Conservation (phyloP, 2,888 invertebrate species). For the Rhagium mordax region DNA sequence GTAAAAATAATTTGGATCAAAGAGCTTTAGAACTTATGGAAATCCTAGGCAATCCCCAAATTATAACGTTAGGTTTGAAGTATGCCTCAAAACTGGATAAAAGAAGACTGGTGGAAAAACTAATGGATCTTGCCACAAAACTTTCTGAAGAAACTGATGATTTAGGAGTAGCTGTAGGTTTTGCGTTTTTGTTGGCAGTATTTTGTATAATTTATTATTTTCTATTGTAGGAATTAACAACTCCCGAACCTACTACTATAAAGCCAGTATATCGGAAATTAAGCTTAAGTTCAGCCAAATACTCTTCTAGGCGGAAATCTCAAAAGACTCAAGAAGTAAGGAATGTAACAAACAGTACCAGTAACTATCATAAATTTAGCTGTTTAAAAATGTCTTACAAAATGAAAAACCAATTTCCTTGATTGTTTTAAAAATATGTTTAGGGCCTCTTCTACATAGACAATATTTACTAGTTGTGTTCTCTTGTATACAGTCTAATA, state of each 20-base stretch:
- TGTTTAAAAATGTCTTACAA: no score
- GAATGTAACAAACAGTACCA: no score
- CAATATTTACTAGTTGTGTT: no score
- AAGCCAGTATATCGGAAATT: conserved; percentile 47
- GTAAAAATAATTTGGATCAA: conserved; percentile 86
- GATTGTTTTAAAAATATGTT: no score
- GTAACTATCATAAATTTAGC: no score
- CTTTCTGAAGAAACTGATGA: conserved; percentile 55
- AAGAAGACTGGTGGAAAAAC: conserved; percentile 84
- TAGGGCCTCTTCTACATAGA: no score
- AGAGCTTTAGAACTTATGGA: conserved; percentile 91
- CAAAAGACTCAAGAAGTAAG: conserved; percentile 37
- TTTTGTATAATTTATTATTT: conserved; percentile 2
- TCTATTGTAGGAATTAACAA: conserved; percentile 41
- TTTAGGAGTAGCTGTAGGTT: conserved; percentile 45
- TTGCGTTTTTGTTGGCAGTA: not conserved
- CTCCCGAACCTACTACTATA: conserved; percentile 34
- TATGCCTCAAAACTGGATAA: conserved; percentile 87
- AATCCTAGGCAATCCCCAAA: conserved; percentile 82
- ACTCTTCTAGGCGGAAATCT: conserved; percentile 36
- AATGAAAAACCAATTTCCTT: no score
- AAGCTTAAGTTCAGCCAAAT: conserved; percentile 39
- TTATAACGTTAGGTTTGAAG: conserved; percentile 89
- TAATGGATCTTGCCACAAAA: conserved; percentile 68
- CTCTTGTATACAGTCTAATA: no score